Evolutionary conservation across 2,113 vertebrate genomes (phyloP).

Genomic region (Rhadina sibilatrix): DNA sequence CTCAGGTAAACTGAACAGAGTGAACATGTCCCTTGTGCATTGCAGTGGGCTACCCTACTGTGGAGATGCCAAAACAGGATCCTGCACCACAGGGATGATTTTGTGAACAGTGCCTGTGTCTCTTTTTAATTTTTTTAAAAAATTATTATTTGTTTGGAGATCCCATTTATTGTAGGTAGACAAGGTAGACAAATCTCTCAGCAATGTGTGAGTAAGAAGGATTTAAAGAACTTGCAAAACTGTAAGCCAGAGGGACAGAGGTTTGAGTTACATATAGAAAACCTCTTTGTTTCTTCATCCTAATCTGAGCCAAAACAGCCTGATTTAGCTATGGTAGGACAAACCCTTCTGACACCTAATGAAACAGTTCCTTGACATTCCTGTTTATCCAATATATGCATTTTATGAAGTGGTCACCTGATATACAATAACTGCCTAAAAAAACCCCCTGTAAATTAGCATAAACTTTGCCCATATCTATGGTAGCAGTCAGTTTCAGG

Average conservation of each 20-base stretch:
- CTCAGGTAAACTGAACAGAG: background rate
- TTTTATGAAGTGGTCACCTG: background rate
- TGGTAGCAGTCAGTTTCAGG: background rate
- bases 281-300: background rate
- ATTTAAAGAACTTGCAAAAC: background rate
- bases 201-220: background rate
- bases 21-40: fast-evolving
- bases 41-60: background rate
- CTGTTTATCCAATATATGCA: background rate
- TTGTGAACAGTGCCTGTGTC: background rate
- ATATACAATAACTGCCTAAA: background rate
- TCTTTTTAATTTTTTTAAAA: background rate
- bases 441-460: background rate
- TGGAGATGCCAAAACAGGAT: background rate
- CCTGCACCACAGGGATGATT: fast-evolving
- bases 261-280: background rate
- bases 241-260: background rate
- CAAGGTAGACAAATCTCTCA: background rate
- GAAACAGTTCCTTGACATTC: background rate
- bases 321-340: background rate
- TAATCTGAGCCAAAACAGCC: background rate
- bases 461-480: background rate
- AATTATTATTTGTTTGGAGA: background rate
- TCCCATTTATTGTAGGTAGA: background rate
- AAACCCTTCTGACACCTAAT: background rate